Percentiles rank a stretch among this genome's conserved stretches.
Conservation (phyloP, 35 echinoderm and acorn worm species). For the Acanthaster planci region DNA sequence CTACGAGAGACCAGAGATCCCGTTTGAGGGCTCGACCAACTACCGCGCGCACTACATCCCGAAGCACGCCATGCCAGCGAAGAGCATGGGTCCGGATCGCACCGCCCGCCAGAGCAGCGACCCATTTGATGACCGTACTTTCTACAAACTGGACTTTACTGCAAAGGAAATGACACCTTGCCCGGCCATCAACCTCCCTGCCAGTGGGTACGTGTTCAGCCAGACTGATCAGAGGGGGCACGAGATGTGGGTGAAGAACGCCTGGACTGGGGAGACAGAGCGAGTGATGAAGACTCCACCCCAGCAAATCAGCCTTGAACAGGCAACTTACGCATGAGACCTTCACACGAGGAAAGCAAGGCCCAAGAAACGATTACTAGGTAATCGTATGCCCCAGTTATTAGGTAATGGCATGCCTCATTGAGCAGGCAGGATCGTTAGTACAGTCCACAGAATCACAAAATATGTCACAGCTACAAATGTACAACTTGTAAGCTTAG, state of each 20-base stretch:
- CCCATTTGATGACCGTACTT: conserved; percentile 98
- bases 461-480: no score
- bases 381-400: no score
- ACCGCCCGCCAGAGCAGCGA: conserved; percentile 66
- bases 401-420: no score
- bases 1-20: conserved; percentile 80
- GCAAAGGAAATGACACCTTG: conserved; percentile 75
- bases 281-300: conserved; percentile 17
- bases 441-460: no score
- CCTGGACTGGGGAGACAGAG: background rate
- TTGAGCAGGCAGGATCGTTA: no score
- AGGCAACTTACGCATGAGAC: conserved; percentile 26
- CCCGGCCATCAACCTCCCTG: conserved; percentile 77
- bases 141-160: conserved; percentile 91
- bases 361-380: no score
- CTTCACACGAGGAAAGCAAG: no score
- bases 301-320: conserved; percentile 36
- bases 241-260: conserved; percentile 85
- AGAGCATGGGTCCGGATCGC: conserved; percentile 81
- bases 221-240: conserved; percentile 75
- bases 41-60: conserved; percentile 84
- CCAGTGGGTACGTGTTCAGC: conserved; percentile 62
- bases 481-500: no score
- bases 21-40: conserved; percentile 82
- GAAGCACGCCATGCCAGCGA: conserved; percentile 69